Evolutionary conservation across 2,113 vertebrate genomes (phyloP).

Genomic region (Bubalus kerabau): DNA sequence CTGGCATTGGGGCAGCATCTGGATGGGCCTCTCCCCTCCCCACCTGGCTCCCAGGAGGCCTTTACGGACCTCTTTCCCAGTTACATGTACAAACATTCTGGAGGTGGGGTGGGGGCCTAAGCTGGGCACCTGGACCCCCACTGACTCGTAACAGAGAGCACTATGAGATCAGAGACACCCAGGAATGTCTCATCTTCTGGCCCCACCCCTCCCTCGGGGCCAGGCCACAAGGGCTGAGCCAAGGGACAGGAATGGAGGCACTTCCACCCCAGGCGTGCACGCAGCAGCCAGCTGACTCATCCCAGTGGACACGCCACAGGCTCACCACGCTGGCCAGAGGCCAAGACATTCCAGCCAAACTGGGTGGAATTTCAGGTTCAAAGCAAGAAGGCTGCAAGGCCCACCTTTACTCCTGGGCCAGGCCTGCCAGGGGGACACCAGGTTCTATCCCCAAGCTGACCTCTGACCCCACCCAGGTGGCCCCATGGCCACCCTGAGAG

Average conservation of each 20-base stretch:
- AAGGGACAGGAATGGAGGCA: background rate
- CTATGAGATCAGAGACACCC: background rate
- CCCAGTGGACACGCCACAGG: fast-evolving
- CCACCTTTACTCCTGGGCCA: background rate
- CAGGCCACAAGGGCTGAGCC: background rate
- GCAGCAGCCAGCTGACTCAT: background rate
- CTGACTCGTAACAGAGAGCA: background rate
- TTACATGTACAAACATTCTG: fast-evolving
- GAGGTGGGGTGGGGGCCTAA: background rate
- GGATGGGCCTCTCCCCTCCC: background rate
- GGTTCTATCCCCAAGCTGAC: background rate
- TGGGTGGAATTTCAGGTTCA: background rate
- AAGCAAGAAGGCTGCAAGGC: background rate
- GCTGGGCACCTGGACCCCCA: background rate
- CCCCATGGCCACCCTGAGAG: background rate
- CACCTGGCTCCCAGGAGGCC: background rate
- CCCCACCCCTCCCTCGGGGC: background rate
- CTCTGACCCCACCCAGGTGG: background rate
- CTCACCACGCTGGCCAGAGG: background rate
- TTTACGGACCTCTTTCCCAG: background rate
- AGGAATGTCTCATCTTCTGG: background rate
- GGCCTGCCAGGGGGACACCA: fast-evolving
- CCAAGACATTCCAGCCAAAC: background rate
- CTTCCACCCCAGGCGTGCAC: background rate
- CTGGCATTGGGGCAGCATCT: background rate